Evolutionary conservation across 2,888 invertebrate species (phyloP), one percentile per base, ranked within the genome.

Genomic region (Hecatera dysodea): DNA sequence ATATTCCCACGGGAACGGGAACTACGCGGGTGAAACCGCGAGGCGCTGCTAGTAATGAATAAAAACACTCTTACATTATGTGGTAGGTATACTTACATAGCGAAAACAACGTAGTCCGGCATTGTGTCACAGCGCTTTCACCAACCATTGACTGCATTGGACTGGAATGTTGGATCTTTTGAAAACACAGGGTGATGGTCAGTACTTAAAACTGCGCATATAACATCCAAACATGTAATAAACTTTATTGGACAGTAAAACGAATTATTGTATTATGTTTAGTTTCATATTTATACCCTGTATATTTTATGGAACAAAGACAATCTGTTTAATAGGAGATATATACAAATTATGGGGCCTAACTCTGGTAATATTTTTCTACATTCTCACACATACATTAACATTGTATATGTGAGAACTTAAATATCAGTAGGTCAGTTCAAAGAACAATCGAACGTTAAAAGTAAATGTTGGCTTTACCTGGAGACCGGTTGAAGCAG

Each of bases 391-490:
- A 8, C 7, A 33, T 7, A 29, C 7, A 64, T 59, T 57, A 60
- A 63, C 19, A 39, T 63, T 69, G 46, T 59, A 27, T 55, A 57
- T 60, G 71, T 63, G 76, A 80, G 77, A 81, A 65, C 57, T 65
- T 56, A 65, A 72, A 81, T 81, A 48, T 53, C 73, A 81, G 73
- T 80, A 59, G 78, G 73, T 70, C 71, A 79, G 22, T 42, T 50
- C 57, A 50, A 48, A 77, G 68, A 80, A 80, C 79, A 80, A 80
- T 81, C 62, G 68, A 63, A 66, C 62, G 62, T 65, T 77, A 81
- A 64, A 78, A 79, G 48, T 68, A 72, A 81, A 77, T 67, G 67
- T 80, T 72, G 29, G 50, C 76, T 67, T 81, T 67, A 67, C 57
- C n/a, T 72, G 72, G 53, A 65, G 72, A 77, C 67, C 72, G 67